Base-by-base conservation (phyloP, 2,888 invertebrate genomes). In the Gnatocerus cornutus region DNA sequence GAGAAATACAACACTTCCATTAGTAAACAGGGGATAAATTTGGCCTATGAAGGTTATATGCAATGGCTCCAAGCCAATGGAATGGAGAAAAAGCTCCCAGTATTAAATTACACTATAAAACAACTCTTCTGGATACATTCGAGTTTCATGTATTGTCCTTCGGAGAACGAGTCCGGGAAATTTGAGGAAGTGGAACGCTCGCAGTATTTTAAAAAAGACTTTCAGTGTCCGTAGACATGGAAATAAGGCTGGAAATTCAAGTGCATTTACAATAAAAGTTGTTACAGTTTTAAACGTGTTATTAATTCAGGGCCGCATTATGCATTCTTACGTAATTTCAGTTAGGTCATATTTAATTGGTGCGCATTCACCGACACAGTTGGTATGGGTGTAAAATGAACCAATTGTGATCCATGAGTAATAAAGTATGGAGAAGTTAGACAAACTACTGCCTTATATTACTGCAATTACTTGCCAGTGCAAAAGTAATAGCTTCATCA, bases 31-130 rank as follows among this genome's bases (percentile, higher is more conserved):
- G 96, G 96, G 0, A 89, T 95, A 71, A 95, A 95, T 81, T 91
- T 93, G 79, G 94, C 96, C 0, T 97, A 96, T 83, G 87, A 89
- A 73, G 95, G 94, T 0, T 95, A 95, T 82, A 87, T 89, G 53
- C 88, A 88, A 4, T 94, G 93, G 93, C 88, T 88, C 0, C 84
- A 87, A 8, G 86, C 89, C 6, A 88, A 93, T 79, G 89, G 90
- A 0, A 85, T 86, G 0, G 94, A 94, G 77, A 83, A 85, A 0
- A 86, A 87, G 29, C 85, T 95, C 8, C 94, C 94, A 0, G 94
- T 93, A 0, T 85, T 95, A 0, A 87, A 90, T 58, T 92, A 88
- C 77, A 87, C 89, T 0, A 90, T 92, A 0, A 87, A 87, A 83
- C 87, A 87, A 77, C 72, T 88, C 41, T 87, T 87, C 75, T 88